Conservation (phyloP, 2,797 vertebrate genomes). For the Manis crassicaudata region DNA sequence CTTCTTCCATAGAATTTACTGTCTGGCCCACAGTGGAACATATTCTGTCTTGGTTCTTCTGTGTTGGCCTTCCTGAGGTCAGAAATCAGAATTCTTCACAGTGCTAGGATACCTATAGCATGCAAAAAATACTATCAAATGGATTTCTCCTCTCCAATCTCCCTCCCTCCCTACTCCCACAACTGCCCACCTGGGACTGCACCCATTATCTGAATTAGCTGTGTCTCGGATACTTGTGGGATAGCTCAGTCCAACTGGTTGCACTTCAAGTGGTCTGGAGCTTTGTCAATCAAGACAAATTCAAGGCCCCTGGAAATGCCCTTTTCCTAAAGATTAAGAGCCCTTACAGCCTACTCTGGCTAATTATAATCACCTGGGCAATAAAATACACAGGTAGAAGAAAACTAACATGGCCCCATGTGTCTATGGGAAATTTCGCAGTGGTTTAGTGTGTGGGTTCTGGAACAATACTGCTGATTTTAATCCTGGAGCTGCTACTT, state of each 20-base stretch:
- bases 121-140: not conserved
- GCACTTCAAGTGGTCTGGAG: not conserved
- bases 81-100: not conserved
- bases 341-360: not conserved
- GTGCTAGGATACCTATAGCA: not conserved
- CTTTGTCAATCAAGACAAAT: not conserved
- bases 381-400: not conserved
- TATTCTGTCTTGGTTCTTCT: not conserved
- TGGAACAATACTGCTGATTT: not conserved
- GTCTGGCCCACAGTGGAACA: not conserved
- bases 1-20: not conserved
- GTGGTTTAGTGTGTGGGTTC: not conserved
- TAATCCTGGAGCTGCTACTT: not conserved
- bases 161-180: not conserved
- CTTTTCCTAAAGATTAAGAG: not conserved
- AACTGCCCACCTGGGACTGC: not conserved
- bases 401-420: not conserved
- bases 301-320: not conserved
- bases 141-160: not conserved
- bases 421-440: not conserved
- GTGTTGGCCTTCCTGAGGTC: not conserved
- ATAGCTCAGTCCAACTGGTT: not conserved
- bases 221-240: not conserved
- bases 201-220: not conserved
- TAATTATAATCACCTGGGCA: constrained; percentile 3